phyloP scores from a whole-genome alignment of 2,113 vertebrate genomes.

The Abramis brama region DNA sequence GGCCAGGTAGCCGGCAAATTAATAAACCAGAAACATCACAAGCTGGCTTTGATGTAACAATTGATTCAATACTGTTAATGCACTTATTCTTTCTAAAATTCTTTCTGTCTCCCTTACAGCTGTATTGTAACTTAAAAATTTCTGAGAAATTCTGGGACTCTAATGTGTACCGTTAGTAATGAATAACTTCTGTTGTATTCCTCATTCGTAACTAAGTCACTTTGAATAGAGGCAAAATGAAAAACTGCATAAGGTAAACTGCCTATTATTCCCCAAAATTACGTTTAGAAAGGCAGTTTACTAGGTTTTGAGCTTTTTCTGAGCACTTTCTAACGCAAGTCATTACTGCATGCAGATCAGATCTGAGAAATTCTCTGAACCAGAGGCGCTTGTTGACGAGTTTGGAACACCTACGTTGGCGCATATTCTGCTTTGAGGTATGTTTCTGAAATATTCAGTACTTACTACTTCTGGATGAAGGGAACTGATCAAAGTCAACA shows the following conservation, averaged over 20 bases:
- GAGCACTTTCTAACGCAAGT: neutral
- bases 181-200: neutral
- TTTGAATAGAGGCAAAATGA: neutral
- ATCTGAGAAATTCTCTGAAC: slow-evolving; percentile 9
- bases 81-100: neutral
- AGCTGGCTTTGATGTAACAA: neutral
- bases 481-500: slow-evolving; percentile 29
- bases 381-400: slow-evolving; percentile 17
- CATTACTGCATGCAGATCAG: slow-evolving; percentile 12
- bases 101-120: neutral
- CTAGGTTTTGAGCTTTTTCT: neutral
- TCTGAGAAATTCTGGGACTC: neutral
- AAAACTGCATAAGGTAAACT: neutral
- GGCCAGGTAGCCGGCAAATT: neutral
- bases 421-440: slow-evolving; percentile 24
- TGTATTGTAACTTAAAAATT: neutral
- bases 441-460: slow-evolving; percentile 24
- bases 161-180: neutral
- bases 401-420: slow-evolving; percentile 5
- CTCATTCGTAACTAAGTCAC: neutral
- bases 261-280: neutral
- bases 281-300: slow-evolving; percentile 13
- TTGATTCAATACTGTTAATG: neutral
- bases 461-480: slow-evolving; percentile 15
- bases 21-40: neutral